These are phyloP conservation scores for Pocillopora damicornis DNA, from an alignment of 64 coral and sea anemone species.

Conservation along the genomic window DNA sequence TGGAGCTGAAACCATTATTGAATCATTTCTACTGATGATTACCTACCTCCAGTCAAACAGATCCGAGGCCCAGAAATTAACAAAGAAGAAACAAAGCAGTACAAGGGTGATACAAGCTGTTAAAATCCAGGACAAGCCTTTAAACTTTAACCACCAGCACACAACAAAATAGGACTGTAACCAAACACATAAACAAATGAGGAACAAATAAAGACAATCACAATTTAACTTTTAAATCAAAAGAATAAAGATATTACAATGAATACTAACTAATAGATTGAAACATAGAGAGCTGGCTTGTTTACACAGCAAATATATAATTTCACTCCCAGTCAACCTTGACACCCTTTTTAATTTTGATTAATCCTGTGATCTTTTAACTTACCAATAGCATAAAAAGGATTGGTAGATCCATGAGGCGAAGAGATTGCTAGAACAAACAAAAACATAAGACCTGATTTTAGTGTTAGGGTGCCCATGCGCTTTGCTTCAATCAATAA, in stretches of 20 bases:
- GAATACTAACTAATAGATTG: too few relatives aligned
- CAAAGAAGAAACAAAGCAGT: slow-evolving; percentile 81
- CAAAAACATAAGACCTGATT: background rate
- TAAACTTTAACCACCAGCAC: slow-evolving; percentile 91
- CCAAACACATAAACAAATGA: too few relatives aligned
- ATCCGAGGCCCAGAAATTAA: slow-evolving; percentile 87
- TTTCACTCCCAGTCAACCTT: background rate
- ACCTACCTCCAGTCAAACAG: slow-evolving; percentile 87
- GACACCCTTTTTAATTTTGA: background rate
- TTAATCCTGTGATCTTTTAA: background rate
- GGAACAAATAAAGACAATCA: background rate
- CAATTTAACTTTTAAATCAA: background rate
- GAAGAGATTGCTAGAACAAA: slow-evolving; percentile 66
- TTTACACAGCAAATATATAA: background rate
- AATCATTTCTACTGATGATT: background rate
- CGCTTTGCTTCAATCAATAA: too few relatives aligned
- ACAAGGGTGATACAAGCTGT: slow-evolving; percentile 69
- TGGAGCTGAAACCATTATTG: too few relatives aligned
- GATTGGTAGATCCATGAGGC: slow-evolving; percentile 89
- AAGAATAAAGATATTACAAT: background rate
- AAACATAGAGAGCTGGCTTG: background rate
- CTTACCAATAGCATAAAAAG: slow-evolving; percentile 78
- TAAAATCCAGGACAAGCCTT: slow-evolving; percentile 75
- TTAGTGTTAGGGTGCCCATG: too few relatives aligned
- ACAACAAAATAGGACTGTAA: slow-evolving; percentile 79